Evolutionary conservation across 2,113 vertebrate genomes (phyloP), one percentile per base, ranked within the genome.

Genomic region (Recurvirostra avosetta): DNA sequence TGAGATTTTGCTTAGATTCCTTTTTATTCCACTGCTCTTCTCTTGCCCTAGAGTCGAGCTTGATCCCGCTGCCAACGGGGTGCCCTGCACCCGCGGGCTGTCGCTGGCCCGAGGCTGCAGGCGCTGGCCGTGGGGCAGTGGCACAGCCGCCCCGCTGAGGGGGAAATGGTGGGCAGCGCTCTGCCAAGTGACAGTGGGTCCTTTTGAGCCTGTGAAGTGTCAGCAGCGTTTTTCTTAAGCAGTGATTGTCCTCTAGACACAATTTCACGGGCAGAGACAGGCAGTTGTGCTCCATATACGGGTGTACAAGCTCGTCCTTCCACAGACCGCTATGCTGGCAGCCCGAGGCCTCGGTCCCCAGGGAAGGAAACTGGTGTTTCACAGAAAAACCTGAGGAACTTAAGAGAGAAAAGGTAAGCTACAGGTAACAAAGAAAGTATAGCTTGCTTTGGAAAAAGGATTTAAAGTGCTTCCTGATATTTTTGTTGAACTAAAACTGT

Each of bases 261-360:
- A 30, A 18, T 43, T 77, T 77, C 70, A 45, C 5, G 18, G 53
- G 15, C 43, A 73, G n/a, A 61, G 41, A 22, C 26, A 20, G 30
- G 36, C 34, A 81, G 9, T n/a, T 16, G 25, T 50, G 41, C n/a
- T 82, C n/a, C 43, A 6, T 2, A 32, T 34, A 1, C 0, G 0
- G 75, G 40, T 3, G 38, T 40, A 26, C 47, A 22, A 25, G 52
- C 32, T 29, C 3, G 1, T 41, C 22, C 53, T 72, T 26, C 36
- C 50, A n/a, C 25, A 27, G 61, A 5, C 6, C 1, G 0, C 50
- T 71, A n/a, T 0, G 2, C 61, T 53, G 36, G 18, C 3, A 2
- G 47, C 50, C 12, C 0, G 1, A 66, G 19, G 26, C n/a, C 53
- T 86, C 1, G 0, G n/a, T 27, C n/a, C 30, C 3, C 8, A 5